Evolutionary conservation across 2,113 vertebrate species (phyloP).

Genomic region (Cynopterus brachyotis): DNA sequence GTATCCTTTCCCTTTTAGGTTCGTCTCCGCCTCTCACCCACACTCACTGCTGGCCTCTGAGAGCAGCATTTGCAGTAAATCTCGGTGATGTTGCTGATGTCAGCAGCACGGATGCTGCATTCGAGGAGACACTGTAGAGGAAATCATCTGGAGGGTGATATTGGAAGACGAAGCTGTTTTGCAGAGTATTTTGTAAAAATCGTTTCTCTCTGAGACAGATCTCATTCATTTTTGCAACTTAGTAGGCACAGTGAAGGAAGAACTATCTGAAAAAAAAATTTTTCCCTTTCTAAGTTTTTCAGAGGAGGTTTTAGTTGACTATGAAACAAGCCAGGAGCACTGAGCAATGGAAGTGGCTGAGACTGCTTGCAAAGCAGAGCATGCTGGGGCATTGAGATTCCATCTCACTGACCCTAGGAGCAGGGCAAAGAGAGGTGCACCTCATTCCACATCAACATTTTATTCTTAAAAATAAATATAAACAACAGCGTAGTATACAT

Average conservation of each 20-base stretch:
- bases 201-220: conserved; percentile 13
- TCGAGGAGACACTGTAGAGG: conserved; percentile 66
- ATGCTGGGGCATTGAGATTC: background rate
- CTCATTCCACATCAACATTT: accelerated
- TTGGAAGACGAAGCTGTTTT: conserved; percentile 50
- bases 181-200: background rate
- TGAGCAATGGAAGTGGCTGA: background rate
- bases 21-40: background rate
- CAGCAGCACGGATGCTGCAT: conserved; percentile 73
- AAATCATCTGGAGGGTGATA: conserved; percentile 53
- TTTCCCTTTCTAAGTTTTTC: background rate
- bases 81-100: conserved; percentile 78
- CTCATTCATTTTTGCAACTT: conserved; percentile 59
- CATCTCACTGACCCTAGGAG: background rate
- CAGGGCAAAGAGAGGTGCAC: background rate
- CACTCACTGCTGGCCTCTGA: conserved; percentile 3
- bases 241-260: conserved; percentile 13
- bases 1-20: conserved; percentile 51
- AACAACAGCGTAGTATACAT: background rate
- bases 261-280: background rate
- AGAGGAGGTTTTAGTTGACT: background rate
- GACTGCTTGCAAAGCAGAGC: background rate
- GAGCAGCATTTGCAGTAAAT: conserved; percentile 69
- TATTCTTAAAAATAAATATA: background rate
- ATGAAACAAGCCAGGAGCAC: background rate